Evolutionary conservation across 1,140 invertebrate species (phyloP).

Genomic region (Conus betulinus): DNA sequence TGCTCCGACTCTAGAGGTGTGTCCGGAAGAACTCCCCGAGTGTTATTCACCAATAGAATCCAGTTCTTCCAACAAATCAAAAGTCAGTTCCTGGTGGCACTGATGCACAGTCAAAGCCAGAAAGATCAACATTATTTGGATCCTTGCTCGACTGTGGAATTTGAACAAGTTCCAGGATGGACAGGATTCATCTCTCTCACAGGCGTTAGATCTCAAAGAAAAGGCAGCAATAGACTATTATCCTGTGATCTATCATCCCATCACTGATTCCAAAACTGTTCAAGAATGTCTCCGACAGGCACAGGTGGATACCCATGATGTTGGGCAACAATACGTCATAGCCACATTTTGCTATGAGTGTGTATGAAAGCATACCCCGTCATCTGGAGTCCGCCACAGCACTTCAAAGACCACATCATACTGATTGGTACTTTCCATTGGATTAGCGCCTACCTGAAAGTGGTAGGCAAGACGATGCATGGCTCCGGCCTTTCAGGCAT

Average conservation of each 20-base stretch:
- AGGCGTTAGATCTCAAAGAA: slow-evolving; percentile 23
- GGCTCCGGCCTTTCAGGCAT: slow-evolving; percentile 46
- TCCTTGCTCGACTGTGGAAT: slow-evolving; percentile 31
- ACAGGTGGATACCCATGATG: slow-evolving; percentile 38
- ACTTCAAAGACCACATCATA: slow-evolving; percentile 52
- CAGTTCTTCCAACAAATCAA: not conserved
- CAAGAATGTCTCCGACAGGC: slow-evolving; percentile 46
- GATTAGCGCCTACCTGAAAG: slow-evolving; percentile 48
- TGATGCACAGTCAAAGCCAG: not conserved
- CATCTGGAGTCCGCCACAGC: slow-evolving; percentile 44
- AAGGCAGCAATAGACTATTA: slow-evolving; percentile 53
- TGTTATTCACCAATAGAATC: slow-evolving; percentile 42
- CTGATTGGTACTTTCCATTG: slow-evolving; percentile 51
- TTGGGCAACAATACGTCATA: slow-evolving; percentile 47
- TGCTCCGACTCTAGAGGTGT: too few relatives aligned
- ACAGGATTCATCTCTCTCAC: slow-evolving; percentile 44
- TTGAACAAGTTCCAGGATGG: slow-evolving; percentile 23
- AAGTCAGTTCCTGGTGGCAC: slow-evolving; percentile 20
- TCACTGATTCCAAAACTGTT: slow-evolving; percentile 51
- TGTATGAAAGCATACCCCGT: slow-evolving; percentile 58
- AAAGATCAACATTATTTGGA: slow-evolving; percentile 30
- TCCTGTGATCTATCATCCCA: slow-evolving; percentile 48
- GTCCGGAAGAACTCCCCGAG: slow-evolving; percentile 17
- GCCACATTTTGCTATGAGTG: slow-evolving; percentile 51
- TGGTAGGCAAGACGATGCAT: slow-evolving; percentile 55